These are phyloP conservation scores for Tolmerus cingulatus DNA, from an alignment of 2,888 invertebrate genomes.

Conservation along the genomic window DNA sequence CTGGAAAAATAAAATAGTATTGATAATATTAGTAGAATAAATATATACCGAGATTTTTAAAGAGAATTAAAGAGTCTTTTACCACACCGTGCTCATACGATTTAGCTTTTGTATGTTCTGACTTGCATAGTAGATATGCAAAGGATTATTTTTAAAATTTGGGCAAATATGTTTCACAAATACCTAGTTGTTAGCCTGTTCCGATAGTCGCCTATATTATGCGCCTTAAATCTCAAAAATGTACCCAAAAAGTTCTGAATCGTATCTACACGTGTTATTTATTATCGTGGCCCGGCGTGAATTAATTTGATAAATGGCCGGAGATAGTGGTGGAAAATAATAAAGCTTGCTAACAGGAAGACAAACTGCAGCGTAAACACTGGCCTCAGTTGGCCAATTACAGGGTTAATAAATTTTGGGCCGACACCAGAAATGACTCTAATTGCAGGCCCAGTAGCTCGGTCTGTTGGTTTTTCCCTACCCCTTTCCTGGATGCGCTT, in stretches of 20 bases:
- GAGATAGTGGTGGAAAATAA: constrained; percentile 29
- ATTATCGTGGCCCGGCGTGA: background rate
- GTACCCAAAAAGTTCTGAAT: background rate
- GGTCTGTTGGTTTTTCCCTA: constrained; percentile 38
- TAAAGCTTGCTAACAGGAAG: constrained; percentile 37
- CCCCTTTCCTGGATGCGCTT: background rate
- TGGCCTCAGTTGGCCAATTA: constrained; percentile 43
- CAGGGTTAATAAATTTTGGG: constrained; percentile 48
- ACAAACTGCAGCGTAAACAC: constrained; percentile 39
- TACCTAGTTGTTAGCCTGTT: background rate
- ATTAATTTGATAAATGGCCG: constrained; percentile 38
- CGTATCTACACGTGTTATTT: background rate
- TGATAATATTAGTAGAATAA: no score
- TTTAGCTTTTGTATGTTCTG: no score
- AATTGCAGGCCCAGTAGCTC: constrained; percentile 37
- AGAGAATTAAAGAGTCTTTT: no score
- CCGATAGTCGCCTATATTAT: no score
- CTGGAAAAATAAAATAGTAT: no score
- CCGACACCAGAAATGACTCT: constrained; percentile 41
- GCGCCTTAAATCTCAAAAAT: background rate
- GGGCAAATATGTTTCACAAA: background rate
- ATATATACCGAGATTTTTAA: no score
- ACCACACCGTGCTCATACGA: no score
- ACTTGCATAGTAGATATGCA: no score
- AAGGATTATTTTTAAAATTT: no score